Base-by-base conservation (phyloP, 2,113 vertebrate species). In the Anguilla japonica region DNA sequence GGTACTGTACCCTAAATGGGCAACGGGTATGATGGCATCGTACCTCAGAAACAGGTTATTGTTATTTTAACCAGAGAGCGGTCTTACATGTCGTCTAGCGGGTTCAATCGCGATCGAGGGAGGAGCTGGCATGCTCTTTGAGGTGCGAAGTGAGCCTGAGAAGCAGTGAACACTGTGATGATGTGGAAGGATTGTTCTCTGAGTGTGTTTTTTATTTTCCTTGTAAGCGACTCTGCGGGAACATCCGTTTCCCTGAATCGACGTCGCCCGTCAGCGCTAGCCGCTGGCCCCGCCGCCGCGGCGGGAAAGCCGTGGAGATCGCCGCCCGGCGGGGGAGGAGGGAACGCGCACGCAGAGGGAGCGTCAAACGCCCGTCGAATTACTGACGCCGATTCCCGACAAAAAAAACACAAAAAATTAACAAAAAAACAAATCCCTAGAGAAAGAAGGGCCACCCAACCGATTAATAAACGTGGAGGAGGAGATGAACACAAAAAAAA, bases 391-490 rank as follows among this genome's bases (percentile, higher is more conserved):
- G 50, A 63, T 39, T 60, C 79, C 92, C 34, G 34, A 89, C 43
- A 46, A 46, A 46, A 46, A 46, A 46, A 46, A 46, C 34, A 34
- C 34, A 60, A 60, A 60, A 60, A 46, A 46, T 4, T 46, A 6
- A 46, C 8, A 46, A 46, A 46, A 46, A 6, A 67, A 67, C 34
- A 67, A 67, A 67, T 8, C 60, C 22, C 60, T 26, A 67, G 3
- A 95, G 94, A 95, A 94, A 95, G 94, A 95, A 95, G 94, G 95
- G 94, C 95, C 94, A 93, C 92, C 93, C 91, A 87, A 89, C 84
- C 22, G 88, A 89, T 89, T 87, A 13, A 26, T 20, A 75, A 75
- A n/a, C 8, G 71, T 11, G 1, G 71, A 75, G 71, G 71, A 34
- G 71, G 71, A 29, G n/a, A 75, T 26, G n/a, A 75, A 34, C 9